Base-by-base conservation (phyloP, 2,797 vertebrate genomes). In the Cryptoblepharus egeriae region DNA sequence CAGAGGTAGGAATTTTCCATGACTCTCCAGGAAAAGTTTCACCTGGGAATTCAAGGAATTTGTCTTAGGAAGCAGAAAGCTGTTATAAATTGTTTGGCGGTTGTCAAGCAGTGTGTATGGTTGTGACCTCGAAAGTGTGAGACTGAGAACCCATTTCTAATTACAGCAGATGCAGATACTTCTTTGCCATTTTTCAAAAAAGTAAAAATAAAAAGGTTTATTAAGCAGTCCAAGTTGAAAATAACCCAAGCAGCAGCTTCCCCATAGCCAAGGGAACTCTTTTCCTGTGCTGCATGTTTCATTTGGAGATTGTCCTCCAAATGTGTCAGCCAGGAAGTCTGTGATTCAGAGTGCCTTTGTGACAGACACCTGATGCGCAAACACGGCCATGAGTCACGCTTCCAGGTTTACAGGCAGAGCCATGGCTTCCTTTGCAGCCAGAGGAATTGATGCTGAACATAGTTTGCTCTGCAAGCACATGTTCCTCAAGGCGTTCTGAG, bases 341-440 rank as follows among this genome's bases (percentile, higher is more conserved):
- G 58, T 95, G 94, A 95, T 78, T 95, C 91, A 93, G 42, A 28
- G 49, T 71, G n/a, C 10, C 73, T 89, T 92, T 88, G 72, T 90
- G 88, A 92, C 58, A 82, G 67, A 87, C 85, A 88, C 81, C 87
- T 94, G 92, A 95, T 60, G 87, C 84, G 84, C 0, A 3, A 18
- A 42, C 3, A 1, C 49, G 78, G 16, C 60, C 63, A 77, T 92
- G 88, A 93, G 81, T 94, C 90, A 91, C 16, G 55, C 89, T 80
- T 83, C 70, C 74, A 77, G 85, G 80, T 79, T 79, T 84, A 58
- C 73, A 80, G 83, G 77, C 35, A 37, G 77, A 82, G 78, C 69
- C 32, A 57, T 76, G 37, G 49, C 49, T 55, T 90, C 77, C 81
- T 76, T 35, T 82, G 80, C 75, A 64, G 73, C 1, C n/a, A 79